These are phyloP conservation scores for Platorchestia sp. DNA, from an alignment of 1,140 invertebrate genomes.

Conservation along the genomic window DNA sequence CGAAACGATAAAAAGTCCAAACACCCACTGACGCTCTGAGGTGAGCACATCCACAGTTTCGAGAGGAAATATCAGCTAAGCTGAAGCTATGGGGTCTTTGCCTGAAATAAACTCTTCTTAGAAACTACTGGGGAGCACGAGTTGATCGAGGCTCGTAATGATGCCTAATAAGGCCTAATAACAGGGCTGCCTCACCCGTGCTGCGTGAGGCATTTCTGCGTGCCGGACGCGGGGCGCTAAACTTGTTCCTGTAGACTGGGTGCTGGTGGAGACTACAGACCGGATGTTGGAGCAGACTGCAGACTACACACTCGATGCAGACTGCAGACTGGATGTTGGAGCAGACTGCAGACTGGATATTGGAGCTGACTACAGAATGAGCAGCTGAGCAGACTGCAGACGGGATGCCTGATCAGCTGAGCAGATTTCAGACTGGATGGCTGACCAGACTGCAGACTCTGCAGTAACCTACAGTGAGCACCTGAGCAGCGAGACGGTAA, in stretches of 20 bases:
- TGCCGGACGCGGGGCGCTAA: background rate
- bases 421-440: too few relatives aligned
- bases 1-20: background rate
- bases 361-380: too few relatives aligned
- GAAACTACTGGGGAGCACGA: conserved; percentile 3
- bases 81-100: background rate
- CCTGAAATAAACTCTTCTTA: conserved; percentile 40
- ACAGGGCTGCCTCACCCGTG: conserved; percentile 31
- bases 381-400: background rate
- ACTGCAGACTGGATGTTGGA: too few relatives aligned
- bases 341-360: too few relatives aligned
- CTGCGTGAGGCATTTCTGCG: background rate
- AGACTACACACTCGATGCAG: too few relatives aligned
- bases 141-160: conserved; percentile 46
- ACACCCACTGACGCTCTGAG: background rate
- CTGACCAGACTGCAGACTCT: too few relatives aligned
- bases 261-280: background rate
- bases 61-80: background rate
- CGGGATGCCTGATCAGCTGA: too few relatives aligned
- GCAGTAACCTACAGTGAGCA: too few relatives aligned
- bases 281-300: background rate
- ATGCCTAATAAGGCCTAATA: conserved; percentile 47
- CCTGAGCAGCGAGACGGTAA: too few relatives aligned
- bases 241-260: background rate
- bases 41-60: background rate